These are phyloP conservation scores for Dynastes tityus DNA, from an alignment of 2,888 invertebrate genomes.

Conservation along the genomic window DNA sequence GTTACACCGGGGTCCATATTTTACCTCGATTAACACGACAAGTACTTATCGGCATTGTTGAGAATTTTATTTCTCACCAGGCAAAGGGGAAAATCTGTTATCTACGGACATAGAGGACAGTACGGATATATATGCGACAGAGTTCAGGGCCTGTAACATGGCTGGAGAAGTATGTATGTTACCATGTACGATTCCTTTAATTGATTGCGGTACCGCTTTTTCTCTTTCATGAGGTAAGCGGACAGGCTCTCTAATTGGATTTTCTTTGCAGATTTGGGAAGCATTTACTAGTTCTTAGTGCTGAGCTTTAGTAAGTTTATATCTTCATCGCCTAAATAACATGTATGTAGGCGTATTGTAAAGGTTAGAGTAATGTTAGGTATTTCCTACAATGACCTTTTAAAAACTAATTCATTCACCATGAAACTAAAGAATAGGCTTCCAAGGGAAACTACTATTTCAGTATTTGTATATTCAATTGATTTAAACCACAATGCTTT, in stretches of 20 bases:
- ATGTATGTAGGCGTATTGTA: no score
- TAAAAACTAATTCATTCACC: no score
- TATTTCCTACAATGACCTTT: no score
- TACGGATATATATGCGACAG: constrained; percentile 26
- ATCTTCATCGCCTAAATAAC: background rate
- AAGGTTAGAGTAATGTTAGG: no score
- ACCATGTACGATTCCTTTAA: constrained; percentile 54
- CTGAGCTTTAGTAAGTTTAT: background rate
- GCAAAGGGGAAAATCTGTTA: constrained; percentile 33
- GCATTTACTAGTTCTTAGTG: background rate
- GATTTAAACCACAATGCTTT: no score
- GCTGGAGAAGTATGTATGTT: constrained; percentile 23
- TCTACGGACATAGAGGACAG: constrained; percentile 22
- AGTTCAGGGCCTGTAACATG: background rate
- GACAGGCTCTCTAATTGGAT: constrained; percentile 53
- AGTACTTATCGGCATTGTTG: constrained; percentile 25
- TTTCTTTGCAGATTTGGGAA: constrained; percentile 32
- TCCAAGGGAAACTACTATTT: no score
- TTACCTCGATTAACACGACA: constrained; percentile 30
- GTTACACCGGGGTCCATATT: constrained; percentile 9
- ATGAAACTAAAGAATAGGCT: no score
- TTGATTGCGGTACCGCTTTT: constrained; percentile 56
- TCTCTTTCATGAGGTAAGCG: constrained; percentile 49
- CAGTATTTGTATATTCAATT: no score
- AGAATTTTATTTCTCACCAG: constrained; percentile 40